A percentile compares a stretch with the other conserved stretches of the same genome.
phyloP scores from a whole-genome alignment of 2,888 invertebrate species.

The Diarsia dahlii region DNA sequence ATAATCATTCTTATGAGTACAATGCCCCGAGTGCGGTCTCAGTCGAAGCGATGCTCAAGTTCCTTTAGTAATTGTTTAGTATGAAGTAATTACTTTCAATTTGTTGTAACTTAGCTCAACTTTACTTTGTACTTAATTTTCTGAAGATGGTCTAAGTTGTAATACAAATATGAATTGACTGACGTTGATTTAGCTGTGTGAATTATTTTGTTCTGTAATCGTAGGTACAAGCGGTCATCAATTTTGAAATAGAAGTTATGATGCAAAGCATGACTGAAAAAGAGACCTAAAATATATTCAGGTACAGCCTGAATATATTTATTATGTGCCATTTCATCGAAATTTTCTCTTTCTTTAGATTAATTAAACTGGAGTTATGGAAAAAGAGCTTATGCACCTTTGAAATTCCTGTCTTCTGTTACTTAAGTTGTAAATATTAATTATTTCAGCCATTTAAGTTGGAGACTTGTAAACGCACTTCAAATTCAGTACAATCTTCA shows the following conservation, averaged over 20 bases:
- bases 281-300: no score
- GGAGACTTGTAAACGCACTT: no score
- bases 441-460: no score
- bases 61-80: slow-evolving; percentile 39
- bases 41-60: slow-evolving; percentile 30
- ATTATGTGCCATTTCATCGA: no score
- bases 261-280: not conserved
- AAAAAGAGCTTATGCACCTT: not conserved
- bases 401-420: not conserved
- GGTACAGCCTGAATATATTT: no score
- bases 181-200: not conserved
- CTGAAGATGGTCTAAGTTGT: not conserved
- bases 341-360: no score
- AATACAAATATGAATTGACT: not conserved
- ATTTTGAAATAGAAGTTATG: not conserved
- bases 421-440: not conserved
- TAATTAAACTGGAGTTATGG: not conserved
- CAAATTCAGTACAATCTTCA: not conserved
- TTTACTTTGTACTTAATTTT: slow-evolving; percentile 14
- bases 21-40: slow-evolving; percentile 35
- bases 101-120: slow-evolving; percentile 6
- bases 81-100: slow-evolving; percentile 36
- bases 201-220: not conserved
- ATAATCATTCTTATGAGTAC: slow-evolving; percentile 53
- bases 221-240: no score